These are phyloP conservation scores for Oplegnathus fasciatus DNA, from an alignment of 2,113 vertebrate species.

Conservation along the genomic window DNA sequence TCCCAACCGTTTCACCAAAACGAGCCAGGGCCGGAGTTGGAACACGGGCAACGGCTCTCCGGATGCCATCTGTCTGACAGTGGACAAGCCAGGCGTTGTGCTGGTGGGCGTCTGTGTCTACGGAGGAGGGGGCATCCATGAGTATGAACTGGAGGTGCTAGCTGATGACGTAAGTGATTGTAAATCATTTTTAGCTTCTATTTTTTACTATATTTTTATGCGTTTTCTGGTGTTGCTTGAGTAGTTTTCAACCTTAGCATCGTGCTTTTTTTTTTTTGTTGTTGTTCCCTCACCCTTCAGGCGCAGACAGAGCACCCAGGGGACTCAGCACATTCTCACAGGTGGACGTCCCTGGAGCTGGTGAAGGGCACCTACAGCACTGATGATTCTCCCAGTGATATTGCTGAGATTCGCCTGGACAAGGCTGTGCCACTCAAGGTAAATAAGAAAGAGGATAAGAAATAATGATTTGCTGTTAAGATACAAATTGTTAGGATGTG, in stretches of 20 bases:
- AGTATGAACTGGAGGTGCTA: slow-evolving; percentile 97
- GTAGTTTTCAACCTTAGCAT: not conserved
- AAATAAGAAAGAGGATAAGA: slow-evolving; percentile 14
- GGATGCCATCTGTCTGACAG: slow-evolving; percentile 97
- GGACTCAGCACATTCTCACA: slow-evolving; percentile 96
- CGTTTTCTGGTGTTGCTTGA: not conserved
- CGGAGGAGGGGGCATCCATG: slow-evolving; percentile 98
- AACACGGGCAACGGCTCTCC: slow-evolving; percentile 99
- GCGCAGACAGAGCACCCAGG: slow-evolving; percentile 95
- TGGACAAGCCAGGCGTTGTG: slow-evolving; percentile 96
- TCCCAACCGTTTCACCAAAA: slow-evolving; percentile 97
- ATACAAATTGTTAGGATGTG: not conserved
- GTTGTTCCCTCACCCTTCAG: slow-evolving; percentile 54
- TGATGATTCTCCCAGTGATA: slow-evolving; percentile 97
- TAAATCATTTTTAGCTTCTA: not conserved
- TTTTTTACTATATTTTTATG: no score
- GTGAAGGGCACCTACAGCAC: slow-evolving; percentile 99
- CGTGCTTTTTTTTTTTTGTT: not conserved
- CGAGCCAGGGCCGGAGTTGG: slow-evolving; percentile 98
- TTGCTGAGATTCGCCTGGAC: slow-evolving; percentile 97
- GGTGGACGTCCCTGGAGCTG: slow-evolving; percentile 97
- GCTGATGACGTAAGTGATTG: slow-evolving; percentile 93
- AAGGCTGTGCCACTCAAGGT: slow-evolving; percentile 98
- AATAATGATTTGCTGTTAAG: not conserved
- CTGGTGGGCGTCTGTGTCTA: slow-evolving; percentile 98